These are phyloP conservation scores for Aphaenogaster rudis DNA, from an alignment of 1,140 invertebrate genomes.

Conservation along the genomic window DNA sequence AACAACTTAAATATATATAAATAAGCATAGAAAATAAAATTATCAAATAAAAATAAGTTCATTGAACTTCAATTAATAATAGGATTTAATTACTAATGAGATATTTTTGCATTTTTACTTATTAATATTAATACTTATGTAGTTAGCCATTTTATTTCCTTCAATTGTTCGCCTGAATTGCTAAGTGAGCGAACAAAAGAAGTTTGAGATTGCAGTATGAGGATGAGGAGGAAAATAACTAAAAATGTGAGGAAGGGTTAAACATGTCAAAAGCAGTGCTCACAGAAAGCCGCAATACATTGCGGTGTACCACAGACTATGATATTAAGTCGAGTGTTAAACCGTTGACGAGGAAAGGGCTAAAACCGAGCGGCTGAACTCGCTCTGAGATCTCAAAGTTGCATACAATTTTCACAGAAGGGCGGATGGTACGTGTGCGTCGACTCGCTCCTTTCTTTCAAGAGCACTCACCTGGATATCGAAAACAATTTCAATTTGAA, in stretches of 20 bases:
- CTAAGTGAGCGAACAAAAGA: neutral
- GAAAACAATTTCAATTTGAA: constrained; percentile 85
- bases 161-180: neutral
- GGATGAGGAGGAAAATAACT: neutral
- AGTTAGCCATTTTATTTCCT: neutral
- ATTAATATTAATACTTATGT: neutral
- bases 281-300: neutral
- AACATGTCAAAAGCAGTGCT: neutral
- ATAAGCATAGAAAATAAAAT: neutral
- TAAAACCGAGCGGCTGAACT: constrained; percentile 42
- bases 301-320: neutral
- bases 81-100: neutral
- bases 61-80: neutral
- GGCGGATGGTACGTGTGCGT: neutral
- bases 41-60: neutral
- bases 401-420: constrained; percentile 58
- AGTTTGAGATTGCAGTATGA: neutral
- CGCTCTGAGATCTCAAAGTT: constrained; percentile 7
- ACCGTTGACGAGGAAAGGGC: neutral
- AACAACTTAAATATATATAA: neutral
- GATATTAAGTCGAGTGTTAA: constrained; percentile 42
- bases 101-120: neutral
- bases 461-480: constrained; percentile 80
- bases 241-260: neutral
- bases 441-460: constrained; percentile 58